Evolutionary conservation across 2,113 vertebrate genomes (phyloP).

Genomic region (Ploceus nigricollis): DNA sequence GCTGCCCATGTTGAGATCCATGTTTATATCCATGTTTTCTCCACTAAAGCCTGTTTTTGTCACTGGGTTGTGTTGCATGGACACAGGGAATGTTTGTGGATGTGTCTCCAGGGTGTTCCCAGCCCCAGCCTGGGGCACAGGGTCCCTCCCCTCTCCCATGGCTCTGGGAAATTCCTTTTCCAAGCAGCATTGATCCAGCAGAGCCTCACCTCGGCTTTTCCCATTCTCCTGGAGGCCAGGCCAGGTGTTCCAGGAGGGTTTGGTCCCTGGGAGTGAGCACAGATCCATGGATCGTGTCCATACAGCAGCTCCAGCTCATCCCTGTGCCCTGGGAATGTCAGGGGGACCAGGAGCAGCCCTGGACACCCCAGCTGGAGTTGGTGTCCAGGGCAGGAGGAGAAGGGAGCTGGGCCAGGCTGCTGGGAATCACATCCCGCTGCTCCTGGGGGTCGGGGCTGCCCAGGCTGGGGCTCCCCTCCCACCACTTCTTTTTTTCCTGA

Average conservation of each 20-base stretch:
- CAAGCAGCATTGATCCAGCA: background rate
- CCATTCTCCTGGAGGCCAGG: rapidly evolving
- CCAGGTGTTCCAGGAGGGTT: background rate
- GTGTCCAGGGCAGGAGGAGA: background rate
- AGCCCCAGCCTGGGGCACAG: background rate
- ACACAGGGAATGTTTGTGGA: background rate
- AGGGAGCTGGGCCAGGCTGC: background rate
- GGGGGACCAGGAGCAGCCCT: background rate
- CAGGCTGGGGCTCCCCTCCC: background rate
- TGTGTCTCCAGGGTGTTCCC: background rate
- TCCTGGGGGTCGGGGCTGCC: background rate
- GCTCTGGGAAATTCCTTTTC: background rate
- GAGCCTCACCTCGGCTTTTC: background rate
- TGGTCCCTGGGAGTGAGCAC: background rate
- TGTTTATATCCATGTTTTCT: rapidly evolving
- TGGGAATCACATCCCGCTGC: background rate
- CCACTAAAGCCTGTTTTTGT: background rate
- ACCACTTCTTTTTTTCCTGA: background rate
- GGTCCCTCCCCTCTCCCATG: rapidly evolving
- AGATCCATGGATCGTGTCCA: rapidly evolving
- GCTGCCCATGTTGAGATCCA: background rate
- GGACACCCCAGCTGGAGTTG: background rate
- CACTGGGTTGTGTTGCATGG: background rate
- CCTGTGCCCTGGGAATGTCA: background rate
- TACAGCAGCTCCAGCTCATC: background rate